Evolutionary conservation across 2,888 invertebrate genomes (phyloP), one percentile per base, ranked within the genome.

Genomic region (Cantharis lateralis): DNA sequence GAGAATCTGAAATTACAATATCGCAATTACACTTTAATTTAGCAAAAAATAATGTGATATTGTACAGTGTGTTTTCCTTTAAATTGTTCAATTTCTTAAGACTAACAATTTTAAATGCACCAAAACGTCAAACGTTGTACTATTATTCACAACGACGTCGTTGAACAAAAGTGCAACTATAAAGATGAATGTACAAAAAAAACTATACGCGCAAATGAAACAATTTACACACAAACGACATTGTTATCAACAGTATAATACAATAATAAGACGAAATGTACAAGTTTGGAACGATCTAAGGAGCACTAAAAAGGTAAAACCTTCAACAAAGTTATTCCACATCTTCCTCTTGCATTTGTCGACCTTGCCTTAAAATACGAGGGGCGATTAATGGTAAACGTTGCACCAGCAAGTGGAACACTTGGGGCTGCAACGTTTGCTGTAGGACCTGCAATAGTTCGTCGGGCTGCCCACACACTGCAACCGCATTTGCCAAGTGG

Each of bases 401-500:
- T 88, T 96, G 93, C 80, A 98, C 90, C 24, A 98, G 91, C 85
- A 97, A 90, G 84, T 95, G 94, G 92, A 98, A 99, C 87, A 98
- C 96, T 85, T 96, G 95, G 16, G 97, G 96, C 75, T 99, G 98
- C 89, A 99, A 91, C 48, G 98, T 98, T 89, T 98, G 97, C 89
- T 98, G 97, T 73, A 99, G 91, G 78, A 92, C 91, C 86, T 95
- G 93, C 70, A 98, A 91, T 72, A 98, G 90, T 87, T 97, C 96
- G 84, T 95, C 94, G 0, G 97, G 96, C 87, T 99, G 98, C 11
- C 98, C 98, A 87, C 99, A 99, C 24, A 99, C 96, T 3, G 97
- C 95, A n/a, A 99, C 96, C 10, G 99, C 99, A 88, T 97, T 98
- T 64, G 96, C 96, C 82, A 99, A 92, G 90, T 99, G 99, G 87